phyloP scores from a whole-genome alignment of 2,797 vertebrate genomes.

The Scolopax rusticola region DNA sequence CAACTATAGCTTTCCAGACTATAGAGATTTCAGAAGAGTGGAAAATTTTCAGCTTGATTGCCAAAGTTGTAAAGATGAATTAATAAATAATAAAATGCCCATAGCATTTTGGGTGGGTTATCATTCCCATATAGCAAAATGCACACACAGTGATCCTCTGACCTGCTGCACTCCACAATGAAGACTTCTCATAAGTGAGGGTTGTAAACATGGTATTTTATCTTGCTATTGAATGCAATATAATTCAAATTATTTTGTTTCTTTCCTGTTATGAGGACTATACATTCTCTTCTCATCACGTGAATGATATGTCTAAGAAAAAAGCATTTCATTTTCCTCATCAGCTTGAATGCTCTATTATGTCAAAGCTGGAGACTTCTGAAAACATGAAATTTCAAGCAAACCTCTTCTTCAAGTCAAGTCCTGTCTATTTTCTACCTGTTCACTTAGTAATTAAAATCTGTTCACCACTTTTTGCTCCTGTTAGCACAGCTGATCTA shows the following conservation, averaged over 20 bases:
- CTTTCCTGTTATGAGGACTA: neutral
- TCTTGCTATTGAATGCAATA: neutral
- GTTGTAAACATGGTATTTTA: neutral
- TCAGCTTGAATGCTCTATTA: neutral
- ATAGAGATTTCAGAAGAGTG: constrained; percentile 1
- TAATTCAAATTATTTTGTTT: neutral
- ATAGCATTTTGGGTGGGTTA: neutral
- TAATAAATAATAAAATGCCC: constrained; percentile 30
- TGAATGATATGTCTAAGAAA: neutral
- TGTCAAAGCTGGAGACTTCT: neutral
- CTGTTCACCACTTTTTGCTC: neutral
- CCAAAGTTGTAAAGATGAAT: neutral
- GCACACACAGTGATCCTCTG: neutral
- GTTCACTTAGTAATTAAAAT: constrained; percentile 21
- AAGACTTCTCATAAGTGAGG: neutral
- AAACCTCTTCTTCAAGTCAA: neutral
- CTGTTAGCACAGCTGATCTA: neutral
- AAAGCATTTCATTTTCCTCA: neutral
- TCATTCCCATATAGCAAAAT: neutral
- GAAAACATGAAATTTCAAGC: neutral
- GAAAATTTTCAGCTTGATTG: neutral
- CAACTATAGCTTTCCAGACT: neutral
- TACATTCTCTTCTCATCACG: neutral
- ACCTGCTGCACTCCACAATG: neutral
- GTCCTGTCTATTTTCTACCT: neutral